A percentile compares a stretch with the other conserved stretches of the same genome.
These are phyloP conservation scores for Allacma fusca DNA, from an alignment of 2,888 invertebrate species.

Conservation along the genomic window DNA sequence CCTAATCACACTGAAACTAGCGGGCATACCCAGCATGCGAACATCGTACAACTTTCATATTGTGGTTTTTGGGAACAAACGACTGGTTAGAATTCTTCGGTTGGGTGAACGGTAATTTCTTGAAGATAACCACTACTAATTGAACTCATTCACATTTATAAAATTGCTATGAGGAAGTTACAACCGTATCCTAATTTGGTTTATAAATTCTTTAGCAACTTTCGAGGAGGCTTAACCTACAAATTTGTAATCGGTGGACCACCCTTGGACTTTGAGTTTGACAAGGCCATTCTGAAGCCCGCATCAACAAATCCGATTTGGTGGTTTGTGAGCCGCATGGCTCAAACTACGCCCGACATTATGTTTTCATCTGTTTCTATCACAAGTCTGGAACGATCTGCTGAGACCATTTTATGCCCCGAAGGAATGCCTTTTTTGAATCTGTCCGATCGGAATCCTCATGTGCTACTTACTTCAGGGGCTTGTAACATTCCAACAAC, in stretches of 20 bases:
- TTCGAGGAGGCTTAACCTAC: slow-evolving; percentile 51
- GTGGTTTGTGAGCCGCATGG: slow-evolving; percentile 52
- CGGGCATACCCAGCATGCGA: slow-evolving; percentile 75
- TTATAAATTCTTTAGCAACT: slow-evolving; percentile 64
- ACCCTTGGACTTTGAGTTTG: slow-evolving; percentile 24
- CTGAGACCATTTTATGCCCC: slow-evolving; percentile 44
- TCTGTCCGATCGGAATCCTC: slow-evolving; percentile 20
- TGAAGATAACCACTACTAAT: slow-evolving; percentile 52
- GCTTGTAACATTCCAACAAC: slow-evolving; percentile 22
- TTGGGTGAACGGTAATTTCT: slow-evolving; percentile 52
- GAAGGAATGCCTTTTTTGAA: slow-evolving; percentile 29
- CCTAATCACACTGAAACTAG: slow-evolving; percentile 75
- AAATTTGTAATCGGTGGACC: slow-evolving; percentile 49
- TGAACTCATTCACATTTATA: too few relatives aligned
- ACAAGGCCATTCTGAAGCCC: slow-evolving; percentile 45
- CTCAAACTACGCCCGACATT: slow-evolving; percentile 44
- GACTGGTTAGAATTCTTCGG: slow-evolving; percentile 55
- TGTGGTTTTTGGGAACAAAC: slow-evolving; percentile 46
- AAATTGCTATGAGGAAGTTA: too few relatives aligned
- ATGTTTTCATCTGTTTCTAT: slow-evolving; percentile 44
- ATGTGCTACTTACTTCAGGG: slow-evolving; percentile 23
- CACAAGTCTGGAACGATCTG: slow-evolving; percentile 41
- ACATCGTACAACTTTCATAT: slow-evolving; percentile 48
- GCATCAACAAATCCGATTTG: slow-evolving; percentile 51
- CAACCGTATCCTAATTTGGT: too few relatives aligned